Base-by-base conservation (phyloP, 2,888 invertebrate species). In the Dynastes hyllus region DNA sequence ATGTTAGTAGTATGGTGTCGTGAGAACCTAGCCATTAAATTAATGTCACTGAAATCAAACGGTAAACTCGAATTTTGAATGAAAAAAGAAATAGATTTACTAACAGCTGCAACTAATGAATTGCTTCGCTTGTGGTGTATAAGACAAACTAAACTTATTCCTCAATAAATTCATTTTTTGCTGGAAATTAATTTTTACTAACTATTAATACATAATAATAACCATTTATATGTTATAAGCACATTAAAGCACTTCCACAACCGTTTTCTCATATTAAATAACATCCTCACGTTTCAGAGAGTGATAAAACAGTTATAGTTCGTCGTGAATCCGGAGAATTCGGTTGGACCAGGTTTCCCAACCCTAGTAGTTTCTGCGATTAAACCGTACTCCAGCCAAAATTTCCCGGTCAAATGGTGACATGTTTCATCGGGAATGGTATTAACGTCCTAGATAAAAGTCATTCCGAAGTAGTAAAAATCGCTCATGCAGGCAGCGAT, bases 331-430 rank as follows among this genome's bases (percentile, higher is more conserved):
- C 94, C 32, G 96, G 96, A 53, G 98, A 97, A 87, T 98, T 97
- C 87, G 98, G 98, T n/a, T n/a, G n/a, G n/a, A n/a, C 86, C 97
- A 98, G 85, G 98, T 98, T 37, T 96, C 97, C 79, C 96, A 96
- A 86, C 98, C 98, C 0, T 98, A n/a, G 97, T 98, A 13, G 97
- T 98, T 40, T 97, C 98, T 2, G 97, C 97, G 27, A 97, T 98
- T 83, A 98, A 98, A 89, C 95, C 51, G 97, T 83, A 98, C 98
- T 0, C 97, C 98, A 0, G 98, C 98, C 0, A 97, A 97, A 89
- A 94, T 93, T 77, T 97, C 96, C 96, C 3, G 98, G 98, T 0
- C 90, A 97, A 91, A 96, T 98, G 98, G 98, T 40, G 98, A 98
- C 87, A 97, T 98, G 94, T 98, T 63, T 94, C 98, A 87, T 94